A percentile compares a stretch with the other conserved stretches of the same genome.
Evolutionary conservation across 2,113 vertebrate genomes (phyloP).

Genomic region (Gnathonemus echidnorhynchus): DNA sequence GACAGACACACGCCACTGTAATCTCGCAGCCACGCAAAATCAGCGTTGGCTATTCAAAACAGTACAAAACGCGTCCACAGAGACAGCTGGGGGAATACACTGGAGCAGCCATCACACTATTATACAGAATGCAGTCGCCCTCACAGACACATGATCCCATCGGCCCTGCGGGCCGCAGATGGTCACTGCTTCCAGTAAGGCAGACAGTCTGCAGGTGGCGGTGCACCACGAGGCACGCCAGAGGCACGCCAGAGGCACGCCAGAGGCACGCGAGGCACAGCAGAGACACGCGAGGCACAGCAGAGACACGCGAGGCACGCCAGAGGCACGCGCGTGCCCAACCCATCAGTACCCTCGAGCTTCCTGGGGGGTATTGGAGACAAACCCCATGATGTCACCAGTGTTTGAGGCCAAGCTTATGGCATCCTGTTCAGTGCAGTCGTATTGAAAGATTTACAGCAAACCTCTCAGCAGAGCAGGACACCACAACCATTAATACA

Average conservation of each 20-base stretch:
- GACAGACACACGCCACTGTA: neutral
- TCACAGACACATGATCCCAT: neutral
- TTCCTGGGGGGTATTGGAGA: neutral
- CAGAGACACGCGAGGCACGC: too few species aligned
- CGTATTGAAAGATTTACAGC: slow-evolving; percentile 1
- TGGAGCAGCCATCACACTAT: neutral
- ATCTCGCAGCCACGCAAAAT: neutral
- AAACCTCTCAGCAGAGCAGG: neutral
- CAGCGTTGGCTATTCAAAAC: neutral
- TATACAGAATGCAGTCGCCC: neutral
- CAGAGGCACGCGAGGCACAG: too few species aligned
- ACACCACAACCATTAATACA: neutral
- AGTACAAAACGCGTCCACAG: neutral
- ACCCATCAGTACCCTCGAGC: neutral
- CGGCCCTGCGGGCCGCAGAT: neutral
- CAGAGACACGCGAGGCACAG: neutral
- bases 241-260: too few species aligned
- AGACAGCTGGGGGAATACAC: neutral
- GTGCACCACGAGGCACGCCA: too few species aligned
- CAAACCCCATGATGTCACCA: neutral
- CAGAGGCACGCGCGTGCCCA: neutral
- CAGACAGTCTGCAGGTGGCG: neutral
- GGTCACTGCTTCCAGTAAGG: neutral
- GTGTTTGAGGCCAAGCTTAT: neutral
- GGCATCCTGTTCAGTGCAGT: neutral